Evolutionary conservation across 2,888 invertebrate genomes (phyloP).

Genomic region (Dryobota labecula): DNA sequence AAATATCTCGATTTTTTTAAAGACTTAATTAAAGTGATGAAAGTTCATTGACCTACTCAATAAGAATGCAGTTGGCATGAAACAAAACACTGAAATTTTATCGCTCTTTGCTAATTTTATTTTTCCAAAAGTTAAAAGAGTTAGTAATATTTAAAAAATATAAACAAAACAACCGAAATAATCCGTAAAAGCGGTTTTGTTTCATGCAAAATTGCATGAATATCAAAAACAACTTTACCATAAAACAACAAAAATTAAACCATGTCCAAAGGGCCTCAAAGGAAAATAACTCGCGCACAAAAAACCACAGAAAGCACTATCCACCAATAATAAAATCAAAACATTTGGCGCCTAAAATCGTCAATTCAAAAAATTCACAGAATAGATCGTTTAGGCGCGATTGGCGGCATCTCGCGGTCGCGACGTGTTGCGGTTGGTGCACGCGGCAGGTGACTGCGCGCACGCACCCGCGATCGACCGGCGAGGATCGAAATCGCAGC

Average conservation of each 20-base stretch:
- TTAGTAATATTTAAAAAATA: neutral
- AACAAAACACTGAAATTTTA: slow-evolving; percentile 32
- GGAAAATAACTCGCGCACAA: slow-evolving; percentile 68
- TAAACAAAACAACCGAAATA: slow-evolving; percentile 8
- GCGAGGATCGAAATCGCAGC: slow-evolving; percentile 75
- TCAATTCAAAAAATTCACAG: slow-evolving; percentile 67
- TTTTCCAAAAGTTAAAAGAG: neutral
- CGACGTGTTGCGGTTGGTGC: slow-evolving; percentile 78
- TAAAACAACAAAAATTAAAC: slow-evolving; percentile 60
- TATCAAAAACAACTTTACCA: slow-evolving; percentile 61
- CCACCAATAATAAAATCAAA: slow-evolving; percentile 63
- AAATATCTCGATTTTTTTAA: neutral
- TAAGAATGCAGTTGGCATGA: slow-evolving; percentile 28
- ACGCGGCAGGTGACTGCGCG: slow-evolving; percentile 84
- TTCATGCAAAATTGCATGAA: slow-evolving; percentile 12
- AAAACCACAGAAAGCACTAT: slow-evolving; percentile 67
- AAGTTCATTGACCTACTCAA: slow-evolving; percentile 29
- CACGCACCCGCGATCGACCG: slow-evolving; percentile 70
- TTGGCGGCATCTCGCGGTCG: slow-evolving; percentile 69
- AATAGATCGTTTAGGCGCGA: slow-evolving; percentile 74
- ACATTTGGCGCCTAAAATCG: slow-evolving; percentile 67
- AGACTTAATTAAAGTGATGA: neutral
- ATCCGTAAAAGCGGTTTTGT: slow-evolving; percentile 10
- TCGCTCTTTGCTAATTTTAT: slow-evolving; percentile 3
- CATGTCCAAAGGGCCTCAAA: slow-evolving; percentile 68